Percentiles rank a stretch among this genome's conserved stretches.
Conservation (phyloP, 64 coral and sea anemone genomes). For the Anthopleura sola region DNA sequence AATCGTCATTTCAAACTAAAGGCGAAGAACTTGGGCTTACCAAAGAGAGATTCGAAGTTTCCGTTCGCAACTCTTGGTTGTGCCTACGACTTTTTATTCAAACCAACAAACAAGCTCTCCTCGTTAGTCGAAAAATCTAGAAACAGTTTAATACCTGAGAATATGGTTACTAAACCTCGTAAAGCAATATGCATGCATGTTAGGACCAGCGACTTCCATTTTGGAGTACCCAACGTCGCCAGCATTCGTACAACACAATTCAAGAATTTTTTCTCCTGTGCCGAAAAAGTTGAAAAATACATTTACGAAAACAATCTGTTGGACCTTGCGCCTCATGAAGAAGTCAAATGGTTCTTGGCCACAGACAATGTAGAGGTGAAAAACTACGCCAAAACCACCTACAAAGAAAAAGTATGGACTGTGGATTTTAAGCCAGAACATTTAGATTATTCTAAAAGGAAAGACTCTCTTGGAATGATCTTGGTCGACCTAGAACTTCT, state of each 20-base stretch:
- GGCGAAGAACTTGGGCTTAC: neutral
- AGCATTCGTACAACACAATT: neutral
- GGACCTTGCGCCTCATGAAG: neutral
- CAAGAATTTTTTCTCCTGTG: constrained; percentile 12
- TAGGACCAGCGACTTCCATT: constrained; percentile 3
- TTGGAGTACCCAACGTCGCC: neutral
- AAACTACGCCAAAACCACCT: neutral
- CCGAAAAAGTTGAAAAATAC: neutral
- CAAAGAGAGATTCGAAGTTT: neutral
- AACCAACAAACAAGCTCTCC: neutral
- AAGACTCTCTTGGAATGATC: constrained; percentile 9
- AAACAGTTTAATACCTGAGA: neutral
- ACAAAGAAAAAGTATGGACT: neutral
- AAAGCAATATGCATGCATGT: constrained; percentile 24
- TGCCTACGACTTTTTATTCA: constrained; percentile 22
- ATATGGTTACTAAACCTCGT: neutral
- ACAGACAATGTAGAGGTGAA: constrained; percentile 3
- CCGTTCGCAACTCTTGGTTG: neutral
- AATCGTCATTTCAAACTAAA: neutral
- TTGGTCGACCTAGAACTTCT: constrained; percentile 8
- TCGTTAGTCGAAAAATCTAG: neutral
- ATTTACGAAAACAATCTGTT: neutral
- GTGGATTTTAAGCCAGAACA: constrained; percentile 14
- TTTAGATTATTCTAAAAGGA: neutral
- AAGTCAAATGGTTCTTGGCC: constrained; percentile 34